Conservation (phyloP, 2,797 vertebrate species). For the Periophthalmus magnuspinnatus region DNA sequence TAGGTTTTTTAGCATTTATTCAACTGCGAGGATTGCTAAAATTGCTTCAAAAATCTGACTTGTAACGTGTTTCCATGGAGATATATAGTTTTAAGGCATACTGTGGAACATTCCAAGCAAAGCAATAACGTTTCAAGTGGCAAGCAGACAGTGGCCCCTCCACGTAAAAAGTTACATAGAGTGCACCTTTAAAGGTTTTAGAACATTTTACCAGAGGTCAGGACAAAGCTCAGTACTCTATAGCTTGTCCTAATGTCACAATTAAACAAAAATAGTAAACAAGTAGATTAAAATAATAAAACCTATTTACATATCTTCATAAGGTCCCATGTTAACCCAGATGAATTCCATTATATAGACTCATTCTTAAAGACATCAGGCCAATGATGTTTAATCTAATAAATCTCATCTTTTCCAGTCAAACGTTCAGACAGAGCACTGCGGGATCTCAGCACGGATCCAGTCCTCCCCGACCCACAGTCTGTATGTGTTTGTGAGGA, state of each 20-base stretch:
- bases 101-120: too few relatives aligned
- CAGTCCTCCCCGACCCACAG: conserved; percentile 94
- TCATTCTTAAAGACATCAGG: not conserved
- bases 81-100: too few relatives aligned
- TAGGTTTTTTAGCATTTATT: too few relatives aligned
- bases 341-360: not conserved
- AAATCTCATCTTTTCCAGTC: conserved; percentile 70
- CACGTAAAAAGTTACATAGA: too few relatives aligned
- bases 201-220: too few relatives aligned
- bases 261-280: not conserved
- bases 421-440: conserved; percentile 87
- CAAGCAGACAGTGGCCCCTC: too few relatives aligned
- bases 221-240: too few relatives aligned
- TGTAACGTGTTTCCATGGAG: too few relatives aligned
- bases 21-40: too few relatives aligned
- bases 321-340: not conserved
- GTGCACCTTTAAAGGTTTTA: too few relatives aligned
- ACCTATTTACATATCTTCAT: not conserved
- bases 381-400: not conserved
- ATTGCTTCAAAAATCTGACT: too few relatives aligned
- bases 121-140: too few relatives aligned
- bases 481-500: conserved; percentile 96
- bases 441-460: conserved; percentile 86
- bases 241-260: not conserved
- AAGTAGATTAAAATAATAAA: not conserved